These are phyloP conservation scores for Elysia chlorotica DNA, from an alignment of 1,140 invertebrate genomes.

Conservation along the genomic window DNA sequence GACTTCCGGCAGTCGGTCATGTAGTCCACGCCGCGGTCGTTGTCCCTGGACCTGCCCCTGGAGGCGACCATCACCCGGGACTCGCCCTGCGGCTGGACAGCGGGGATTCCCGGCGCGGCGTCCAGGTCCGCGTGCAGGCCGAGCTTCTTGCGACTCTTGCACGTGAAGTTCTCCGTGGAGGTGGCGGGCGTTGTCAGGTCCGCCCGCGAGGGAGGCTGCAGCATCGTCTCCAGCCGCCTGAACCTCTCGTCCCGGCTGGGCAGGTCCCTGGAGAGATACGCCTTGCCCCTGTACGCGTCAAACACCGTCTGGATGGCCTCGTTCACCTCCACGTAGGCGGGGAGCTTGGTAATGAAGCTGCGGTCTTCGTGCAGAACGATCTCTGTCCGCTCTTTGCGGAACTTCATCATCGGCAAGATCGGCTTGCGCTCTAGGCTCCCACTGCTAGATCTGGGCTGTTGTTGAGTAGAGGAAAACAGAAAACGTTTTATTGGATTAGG, in stretches of 20 bases:
- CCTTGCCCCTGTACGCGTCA: slow-evolving; percentile 34
- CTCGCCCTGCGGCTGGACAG: background rate
- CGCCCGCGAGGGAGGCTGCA: background rate
- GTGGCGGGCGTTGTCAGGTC: background rate
- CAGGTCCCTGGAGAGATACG: slow-evolving; percentile 21
- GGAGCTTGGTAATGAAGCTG: slow-evolving; percentile 40
- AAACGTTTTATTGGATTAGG: too few species aligned
- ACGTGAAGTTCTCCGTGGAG: background rate
- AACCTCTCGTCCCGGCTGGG: slow-evolving; percentile 9
- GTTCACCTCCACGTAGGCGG: slow-evolving; percentile 34
- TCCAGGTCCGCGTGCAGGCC: background rate
- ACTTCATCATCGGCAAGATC: slow-evolving; percentile 30
- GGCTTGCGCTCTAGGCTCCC: background rate
- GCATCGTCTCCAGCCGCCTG: background rate
- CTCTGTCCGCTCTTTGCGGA: slow-evolving; percentile 33
- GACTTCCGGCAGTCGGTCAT: background rate
- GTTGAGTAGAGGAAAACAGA: too few species aligned
- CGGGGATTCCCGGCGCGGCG: background rate
- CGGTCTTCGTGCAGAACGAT: slow-evolving; percentile 36
- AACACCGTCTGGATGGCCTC: slow-evolving; percentile 26
- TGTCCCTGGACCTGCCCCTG: background rate
- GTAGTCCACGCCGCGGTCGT: background rate
- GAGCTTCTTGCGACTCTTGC: background rate
- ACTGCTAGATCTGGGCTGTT: background rate
- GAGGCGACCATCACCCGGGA: background rate